phyloP scores from a whole-genome alignment of 2,797 vertebrate genomes.

The Galago senegalensis region DNA sequence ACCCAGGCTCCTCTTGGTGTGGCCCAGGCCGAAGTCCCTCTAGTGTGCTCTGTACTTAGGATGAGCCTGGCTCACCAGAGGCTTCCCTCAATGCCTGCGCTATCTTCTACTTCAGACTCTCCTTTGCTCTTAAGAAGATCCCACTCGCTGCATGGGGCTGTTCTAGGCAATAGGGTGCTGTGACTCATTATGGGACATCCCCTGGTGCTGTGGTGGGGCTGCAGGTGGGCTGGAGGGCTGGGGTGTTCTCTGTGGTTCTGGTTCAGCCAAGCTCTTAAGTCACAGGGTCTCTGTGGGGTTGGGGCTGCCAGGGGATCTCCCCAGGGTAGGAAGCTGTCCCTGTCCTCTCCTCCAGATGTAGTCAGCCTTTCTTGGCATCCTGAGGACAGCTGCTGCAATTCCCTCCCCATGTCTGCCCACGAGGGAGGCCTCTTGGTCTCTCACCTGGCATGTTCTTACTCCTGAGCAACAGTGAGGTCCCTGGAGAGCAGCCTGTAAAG shows the following conservation, averaged over 20 bases:
- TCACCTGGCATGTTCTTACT: not conserved
- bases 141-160: not conserved
- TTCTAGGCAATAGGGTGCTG: not conserved
- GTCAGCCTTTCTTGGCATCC: not conserved
- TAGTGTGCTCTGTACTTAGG: not conserved
- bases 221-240: not conserved
- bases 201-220: not conserved
- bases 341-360: not conserved
- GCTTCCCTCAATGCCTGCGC: not conserved
- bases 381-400: not conserved
- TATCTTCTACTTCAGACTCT: not conserved
- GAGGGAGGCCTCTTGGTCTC: not conserved
- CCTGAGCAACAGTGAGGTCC: not conserved
- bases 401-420: not conserved
- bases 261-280: not conserved
- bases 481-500: not conserved
- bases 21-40: not conserved
- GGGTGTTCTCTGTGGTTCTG: not conserved
- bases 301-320: not conserved
- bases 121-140: not conserved
- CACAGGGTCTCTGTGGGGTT: not conserved
- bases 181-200: fast-evolving
- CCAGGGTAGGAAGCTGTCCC: not conserved
- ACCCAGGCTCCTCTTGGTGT: too few relatives aligned
- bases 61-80: not conserved